Conservation (phyloP, 2,797 vertebrate species). For the Cuniculus paca region DNA sequence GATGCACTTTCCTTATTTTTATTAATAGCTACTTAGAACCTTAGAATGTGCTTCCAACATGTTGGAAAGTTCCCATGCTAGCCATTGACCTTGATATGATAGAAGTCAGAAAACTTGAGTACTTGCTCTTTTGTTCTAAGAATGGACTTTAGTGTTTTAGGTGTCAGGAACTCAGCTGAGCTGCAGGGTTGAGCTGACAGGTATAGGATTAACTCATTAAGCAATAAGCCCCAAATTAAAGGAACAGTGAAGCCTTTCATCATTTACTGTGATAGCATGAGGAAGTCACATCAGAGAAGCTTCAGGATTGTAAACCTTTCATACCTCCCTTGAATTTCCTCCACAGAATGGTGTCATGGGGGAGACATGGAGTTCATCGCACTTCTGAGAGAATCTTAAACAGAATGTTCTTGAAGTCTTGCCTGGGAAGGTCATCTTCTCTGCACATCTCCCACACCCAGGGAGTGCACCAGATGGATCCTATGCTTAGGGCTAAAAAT, state of each 20-base stretch:
- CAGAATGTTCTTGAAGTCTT: neutral
- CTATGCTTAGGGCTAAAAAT: neutral
- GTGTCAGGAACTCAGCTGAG: neutral
- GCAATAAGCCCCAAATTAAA: neutral
- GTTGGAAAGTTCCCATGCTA: neutral
- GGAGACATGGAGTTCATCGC: neutral
- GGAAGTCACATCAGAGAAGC: neutral
- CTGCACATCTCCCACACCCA: neutral
- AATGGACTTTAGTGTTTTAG: neutral
- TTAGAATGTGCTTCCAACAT: neutral
- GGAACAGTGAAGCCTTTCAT: neutral
- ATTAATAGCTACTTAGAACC: neutral
- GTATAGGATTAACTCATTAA: neutral
- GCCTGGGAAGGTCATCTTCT: neutral
- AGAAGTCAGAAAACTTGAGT: neutral
- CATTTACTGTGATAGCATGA: neutral
- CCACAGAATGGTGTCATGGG: neutral
- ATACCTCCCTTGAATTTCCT: neutral
- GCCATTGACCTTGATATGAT: neutral
- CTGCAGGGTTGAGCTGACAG: neutral
- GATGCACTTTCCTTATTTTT: neutral
- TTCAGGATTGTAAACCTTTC: rapidly evolving
- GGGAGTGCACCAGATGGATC: neutral
- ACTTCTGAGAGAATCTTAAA: neutral
- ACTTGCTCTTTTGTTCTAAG: neutral